Evolutionary conservation across 2,888 invertebrate species (phyloP).

Genomic region (Mongoloraphidia duomilia): DNA sequence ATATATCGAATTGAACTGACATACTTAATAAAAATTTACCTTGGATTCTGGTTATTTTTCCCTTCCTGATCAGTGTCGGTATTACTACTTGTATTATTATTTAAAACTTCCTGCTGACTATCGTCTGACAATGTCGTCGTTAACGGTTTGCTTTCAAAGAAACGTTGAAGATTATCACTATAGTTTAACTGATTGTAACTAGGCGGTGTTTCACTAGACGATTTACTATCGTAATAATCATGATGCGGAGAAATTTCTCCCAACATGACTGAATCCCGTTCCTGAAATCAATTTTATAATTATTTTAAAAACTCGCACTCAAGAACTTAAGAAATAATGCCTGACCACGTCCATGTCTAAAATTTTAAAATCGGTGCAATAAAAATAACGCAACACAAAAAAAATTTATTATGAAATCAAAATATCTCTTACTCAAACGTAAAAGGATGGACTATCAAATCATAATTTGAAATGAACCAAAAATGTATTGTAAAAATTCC

Average conservation of each 20-base stretch:
- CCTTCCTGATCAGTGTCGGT: constrained; percentile 30
- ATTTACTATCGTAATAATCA: constrained; percentile 63
- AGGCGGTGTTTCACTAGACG: constrained; percentile 63
- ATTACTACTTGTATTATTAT: constrained; percentile 18
- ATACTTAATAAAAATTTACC: not conserved
- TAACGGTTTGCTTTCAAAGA: constrained; percentile 51
- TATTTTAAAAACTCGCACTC: not conserved
- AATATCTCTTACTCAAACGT: no score
- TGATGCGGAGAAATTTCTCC: constrained; percentile 77
- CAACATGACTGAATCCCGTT: constrained; percentile 66
- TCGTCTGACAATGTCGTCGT: constrained; percentile 43
- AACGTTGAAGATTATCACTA: constrained; percentile 54
- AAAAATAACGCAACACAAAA: constrained; percentile 1
- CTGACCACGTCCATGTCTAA: not conserved
- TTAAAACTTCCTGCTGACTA: constrained; percentile 23
- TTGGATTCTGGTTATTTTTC: constrained; percentile 16
- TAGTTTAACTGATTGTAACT: constrained; percentile 79
- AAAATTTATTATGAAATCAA: no score
- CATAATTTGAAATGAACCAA: no score
- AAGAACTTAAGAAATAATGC: not conserved
- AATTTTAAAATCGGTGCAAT: constrained; percentile 8
- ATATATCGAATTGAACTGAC: no score
- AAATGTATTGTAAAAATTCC: no score
- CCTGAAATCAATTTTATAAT: constrained; percentile 32
- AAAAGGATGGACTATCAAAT: no score